phyloP scores from a whole-genome alignment of 2,113 vertebrate species.

The Antigone vipio region DNA sequence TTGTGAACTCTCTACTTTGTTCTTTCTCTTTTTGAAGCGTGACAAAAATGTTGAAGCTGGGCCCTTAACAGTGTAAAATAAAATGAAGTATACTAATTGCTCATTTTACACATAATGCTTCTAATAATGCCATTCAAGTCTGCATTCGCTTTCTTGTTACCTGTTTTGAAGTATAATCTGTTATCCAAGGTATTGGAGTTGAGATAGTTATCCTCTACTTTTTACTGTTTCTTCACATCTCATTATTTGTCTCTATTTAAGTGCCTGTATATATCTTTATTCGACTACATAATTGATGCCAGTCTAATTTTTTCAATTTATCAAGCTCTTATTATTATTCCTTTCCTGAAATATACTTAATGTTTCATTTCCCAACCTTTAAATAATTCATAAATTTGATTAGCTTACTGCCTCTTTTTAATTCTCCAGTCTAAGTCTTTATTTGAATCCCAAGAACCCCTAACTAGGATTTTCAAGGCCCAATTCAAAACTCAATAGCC shows the following conservation, averaged over 20 bases:
- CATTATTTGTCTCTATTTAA: background rate
- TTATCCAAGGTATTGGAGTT: background rate
- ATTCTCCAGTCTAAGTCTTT: background rate
- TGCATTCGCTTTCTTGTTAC: background rate
- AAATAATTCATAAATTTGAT: constrained; percentile 36
- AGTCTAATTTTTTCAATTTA: constrained; percentile 21
- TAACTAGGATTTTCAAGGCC: background rate
- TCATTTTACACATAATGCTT: background rate
- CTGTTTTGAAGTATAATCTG: background rate
- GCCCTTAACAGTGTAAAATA: background rate
- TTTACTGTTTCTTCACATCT: background rate
- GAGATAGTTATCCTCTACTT: background rate
- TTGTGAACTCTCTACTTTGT: background rate
- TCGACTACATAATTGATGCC: background rate
- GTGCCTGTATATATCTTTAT: background rate
- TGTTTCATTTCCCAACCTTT: constrained; percentile 26
- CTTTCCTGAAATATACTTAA: constrained; percentile 35
- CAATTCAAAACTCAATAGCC: background rate
- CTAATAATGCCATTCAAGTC: background rate
- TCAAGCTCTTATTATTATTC: constrained; percentile 2
- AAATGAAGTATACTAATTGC: background rate
- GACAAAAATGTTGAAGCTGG: background rate
- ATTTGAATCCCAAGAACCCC: background rate
- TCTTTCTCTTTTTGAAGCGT: background rate
- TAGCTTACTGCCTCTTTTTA: background rate